Base-by-base conservation (phyloP, 1,140 invertebrate species). In the Anastrepha ludens region DNA sequence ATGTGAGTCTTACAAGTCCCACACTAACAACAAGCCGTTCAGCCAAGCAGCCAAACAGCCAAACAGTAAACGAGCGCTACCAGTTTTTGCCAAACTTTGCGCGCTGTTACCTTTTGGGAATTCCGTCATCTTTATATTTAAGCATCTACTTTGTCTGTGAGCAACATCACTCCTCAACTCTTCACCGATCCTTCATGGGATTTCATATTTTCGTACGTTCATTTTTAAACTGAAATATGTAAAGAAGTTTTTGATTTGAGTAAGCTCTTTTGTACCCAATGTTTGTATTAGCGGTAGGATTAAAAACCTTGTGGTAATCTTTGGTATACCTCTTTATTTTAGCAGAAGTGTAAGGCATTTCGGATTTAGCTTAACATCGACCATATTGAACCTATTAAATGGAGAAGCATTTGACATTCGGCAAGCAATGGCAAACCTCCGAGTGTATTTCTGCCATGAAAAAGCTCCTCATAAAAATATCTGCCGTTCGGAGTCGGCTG, bases 71-170 rank as follows among this genome's bases (percentile, higher is more conserved):
- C 50, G 85, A 59, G 81, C 6, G 85, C 60, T 8, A 50, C 29
- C 60, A 47, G 44, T 41, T 64, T 86, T 15, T 62, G 58, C 15
- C 17, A 86, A 62, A 65, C n/a, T 67, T 87, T 87, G 20, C 86
- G 41, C 59, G 60, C 62, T 67, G 17, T 87, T 67, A 87, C 86
- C 86, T 67, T 50, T 87, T 44, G 86, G 86, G 86, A 87, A 70
- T 87, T 67, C 60, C 17, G 59, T 86, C 86, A 87, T 62, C 44
- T 55, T 87, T 47, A 87, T 67, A 87, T 67, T 65, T 87, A 67
- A 86, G 55, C 50, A 86, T 17, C 55, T 86, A 81, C 74, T 81
- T 81, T 81, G 47, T 81, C 74, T 55, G 15, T 44, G n/a, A 55
- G 74, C 3, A 55, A n/a, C 47, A 13, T 17, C 7, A 81, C 74